Evolutionary conservation across 1,140 invertebrate species (phyloP).

Genomic region (Saxidomus purpurata): DNA sequence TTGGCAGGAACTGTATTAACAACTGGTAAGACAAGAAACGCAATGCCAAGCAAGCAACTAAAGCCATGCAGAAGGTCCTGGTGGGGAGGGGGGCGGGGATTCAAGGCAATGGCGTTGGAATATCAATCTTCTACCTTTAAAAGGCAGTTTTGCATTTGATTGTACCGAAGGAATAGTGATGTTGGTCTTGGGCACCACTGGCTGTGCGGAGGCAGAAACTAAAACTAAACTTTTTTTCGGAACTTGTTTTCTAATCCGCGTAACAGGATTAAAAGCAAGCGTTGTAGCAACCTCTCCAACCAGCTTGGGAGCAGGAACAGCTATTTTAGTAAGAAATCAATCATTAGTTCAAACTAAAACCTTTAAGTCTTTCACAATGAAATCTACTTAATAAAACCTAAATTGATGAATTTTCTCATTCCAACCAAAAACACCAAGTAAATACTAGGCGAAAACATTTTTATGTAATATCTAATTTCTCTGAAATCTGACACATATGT

Average conservation of each 20-base stretch:
- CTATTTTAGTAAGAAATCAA: conserved; percentile 14
- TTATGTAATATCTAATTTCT: too few species aligned
- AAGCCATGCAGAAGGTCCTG: conserved; percentile 14
- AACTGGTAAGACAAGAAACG: neutral
- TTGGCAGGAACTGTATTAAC: too few species aligned
- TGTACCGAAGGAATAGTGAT: conserved; percentile 5
- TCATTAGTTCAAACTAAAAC: neutral
- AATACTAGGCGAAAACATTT: too few species aligned
- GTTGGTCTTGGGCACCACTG: neutral
- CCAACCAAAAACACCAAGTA: too few species aligned
- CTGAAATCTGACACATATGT: too few species aligned
- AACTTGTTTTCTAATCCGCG: neutral
- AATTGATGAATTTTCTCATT: too few species aligned
- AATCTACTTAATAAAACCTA: too few species aligned
- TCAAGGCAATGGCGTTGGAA: too few species aligned
- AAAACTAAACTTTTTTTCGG: conserved; percentile 36
- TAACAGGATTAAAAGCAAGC: conserved; percentile 20
- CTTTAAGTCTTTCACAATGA: too few species aligned
- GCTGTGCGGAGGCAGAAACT: neutral
- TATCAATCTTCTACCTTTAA: neutral
- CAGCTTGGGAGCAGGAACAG: neutral
- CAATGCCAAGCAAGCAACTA: conserved; percentile 35
- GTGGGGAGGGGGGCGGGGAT: neutral
- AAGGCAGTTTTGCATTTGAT: neutral
- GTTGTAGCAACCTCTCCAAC: neutral